Evolutionary conservation across 2,797 vertebrate genomes (phyloP).

Genomic region (Enteromius fasciolatus): DNA sequence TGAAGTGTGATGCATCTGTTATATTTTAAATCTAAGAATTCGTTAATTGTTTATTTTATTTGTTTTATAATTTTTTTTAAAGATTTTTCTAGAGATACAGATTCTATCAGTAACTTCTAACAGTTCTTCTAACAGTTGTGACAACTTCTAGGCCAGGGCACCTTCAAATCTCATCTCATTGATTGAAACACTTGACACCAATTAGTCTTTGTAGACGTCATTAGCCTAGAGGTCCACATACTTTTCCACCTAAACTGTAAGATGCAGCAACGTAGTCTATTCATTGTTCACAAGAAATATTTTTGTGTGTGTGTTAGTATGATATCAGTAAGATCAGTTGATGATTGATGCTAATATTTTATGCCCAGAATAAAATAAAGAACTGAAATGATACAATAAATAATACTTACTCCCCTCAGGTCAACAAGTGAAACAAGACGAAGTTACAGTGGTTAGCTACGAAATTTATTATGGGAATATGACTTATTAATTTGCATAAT

Average conservation of each 20-base stretch:
- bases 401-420: conserved; percentile 1
- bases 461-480: conserved; percentile 77
- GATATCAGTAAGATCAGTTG: neutral
- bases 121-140: too few relatives aligned
- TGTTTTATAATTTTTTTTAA: too few relatives aligned
- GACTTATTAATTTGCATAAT: conserved; percentile 83
- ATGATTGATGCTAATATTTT: neutral
- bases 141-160: neutral
- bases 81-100: neutral
- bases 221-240: conserved; percentile 12
- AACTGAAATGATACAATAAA: neutral
- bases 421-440: conserved; percentile 49
- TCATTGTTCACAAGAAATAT: neutral
- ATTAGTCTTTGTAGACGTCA: conserved; percentile 15
- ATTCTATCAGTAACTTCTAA: neutral
- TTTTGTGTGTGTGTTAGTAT: neutral
- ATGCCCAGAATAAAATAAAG: neutral
- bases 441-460: conserved; percentile 65
- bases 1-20: neutral
- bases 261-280: neutral
- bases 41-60: too few relatives aligned
- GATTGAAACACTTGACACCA: conserved; percentile 1
- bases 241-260: neutral
- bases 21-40: too few relatives aligned
- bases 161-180: conserved; percentile 16